Evolutionary conservation across 2,888 invertebrate genomes (phyloP), one percentile per base, ranked within the genome.

Genomic region (Pammene fasciana): DNA sequence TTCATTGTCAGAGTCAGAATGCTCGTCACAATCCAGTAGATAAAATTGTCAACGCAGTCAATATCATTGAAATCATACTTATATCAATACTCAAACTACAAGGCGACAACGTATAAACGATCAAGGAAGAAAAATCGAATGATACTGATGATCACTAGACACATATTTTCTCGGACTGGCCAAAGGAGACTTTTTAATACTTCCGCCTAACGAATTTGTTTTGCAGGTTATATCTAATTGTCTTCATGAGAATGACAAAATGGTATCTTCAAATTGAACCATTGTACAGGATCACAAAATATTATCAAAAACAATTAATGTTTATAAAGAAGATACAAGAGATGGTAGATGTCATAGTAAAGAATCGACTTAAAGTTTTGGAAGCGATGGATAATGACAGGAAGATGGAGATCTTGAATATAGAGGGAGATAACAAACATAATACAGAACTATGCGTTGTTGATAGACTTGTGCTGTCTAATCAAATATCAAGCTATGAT

Each of bases 401-500:
- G 43, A 65, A 70, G 54, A 60, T 38, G 4, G 54, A 60, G 41
- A 26, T 71, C 7, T n/a, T 72, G 26, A 55, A 71, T 7, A 16
- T 56, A 7, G 66, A 73, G 38, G 70, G 61, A 9, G 73, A 73
- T 38, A 56, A 61, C 11, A 41, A 62, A 38, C 52, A 68, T n/a
- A 73, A 72, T 36, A 73, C 73, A 7, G 68, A 73, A 16, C 54
- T 73, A 4, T 66, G 66, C 13, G 72, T 73, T 14, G 72, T 73
- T 2, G 73, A 73, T 14, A 68, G 73, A 56, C 62, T 73, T 9
- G 62, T 73, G 5, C 57, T 73, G 18, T 73, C 72, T 13, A 70
- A 71, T 0, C 67, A 71, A 46, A 55, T 72, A 55, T 54, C 59
- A n/a, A 68, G 67, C 34, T 68, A 65, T 11, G 59, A 73, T 9